These are phyloP conservation scores for Latrodectus hesperus DNA, from an alignment of 2,888 invertebrate genomes.

Conservation along the genomic window DNA sequence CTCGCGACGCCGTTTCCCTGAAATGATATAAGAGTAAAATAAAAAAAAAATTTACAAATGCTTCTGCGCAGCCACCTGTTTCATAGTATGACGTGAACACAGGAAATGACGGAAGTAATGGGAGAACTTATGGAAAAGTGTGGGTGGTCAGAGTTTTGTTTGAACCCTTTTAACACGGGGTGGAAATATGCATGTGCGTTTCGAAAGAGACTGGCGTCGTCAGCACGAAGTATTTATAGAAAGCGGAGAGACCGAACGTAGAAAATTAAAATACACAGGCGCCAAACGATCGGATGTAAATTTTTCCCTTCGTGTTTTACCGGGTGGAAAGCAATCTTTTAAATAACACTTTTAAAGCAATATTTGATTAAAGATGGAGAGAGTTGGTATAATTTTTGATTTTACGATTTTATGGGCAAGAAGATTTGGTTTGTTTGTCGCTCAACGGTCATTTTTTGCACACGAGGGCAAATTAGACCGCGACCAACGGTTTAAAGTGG, in stretches of 20 bases:
- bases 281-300: no score
- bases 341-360: no score
- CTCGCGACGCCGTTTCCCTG: not conserved
- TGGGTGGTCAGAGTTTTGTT: constrained; percentile 3
- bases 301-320: no score
- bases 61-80: constrained; percentile 30
- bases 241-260: constrained; percentile 20
- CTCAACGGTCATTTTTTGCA: no score
- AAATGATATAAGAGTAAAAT: not conserved
- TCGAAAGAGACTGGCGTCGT: constrained; percentile 1
- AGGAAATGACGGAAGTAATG: constrained; percentile 36
- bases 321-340: no score
- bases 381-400: no score
- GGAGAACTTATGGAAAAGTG: not conserved
- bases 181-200: not conserved
- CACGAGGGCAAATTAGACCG: no score
- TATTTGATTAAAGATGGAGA: no score
- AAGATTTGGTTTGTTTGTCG: no score
- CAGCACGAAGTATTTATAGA: constrained; percentile 30
- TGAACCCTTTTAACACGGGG: constrained; percentile 37
- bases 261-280: no score
- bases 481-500: no score
- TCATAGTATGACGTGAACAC: not conserved
- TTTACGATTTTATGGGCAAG: no score
- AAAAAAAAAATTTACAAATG: not conserved